Evolutionary conservation across 2,888 invertebrate species (phyloP), one percentile per base, ranked within the genome.

Genomic region (Cheilosia soror): DNA sequence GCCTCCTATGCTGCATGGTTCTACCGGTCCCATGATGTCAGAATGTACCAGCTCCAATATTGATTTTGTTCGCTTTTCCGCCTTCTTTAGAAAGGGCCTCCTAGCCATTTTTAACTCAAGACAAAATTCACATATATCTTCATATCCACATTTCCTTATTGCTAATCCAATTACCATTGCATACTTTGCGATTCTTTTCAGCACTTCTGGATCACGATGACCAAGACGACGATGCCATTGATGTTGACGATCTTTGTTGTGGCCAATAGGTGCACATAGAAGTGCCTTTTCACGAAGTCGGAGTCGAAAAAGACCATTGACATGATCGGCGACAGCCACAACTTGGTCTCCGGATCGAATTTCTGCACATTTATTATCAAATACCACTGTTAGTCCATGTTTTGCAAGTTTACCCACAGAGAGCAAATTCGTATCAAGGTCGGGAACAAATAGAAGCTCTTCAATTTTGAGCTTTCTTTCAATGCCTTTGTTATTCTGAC

Each of bases 1-100:
- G 29, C 29, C 29, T 53, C 53, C 53, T 11, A 49, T 9, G 11
- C 27, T 49, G 7, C 20, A 31, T 2, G 31, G 31, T 31, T 31
- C 6, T 31, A 53, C 53, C 31, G 31, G 53, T 53, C 53, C 31
- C 53, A 53, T 53, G 31, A 53, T 53, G 5, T 53, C 53, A 11
- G 53, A 53, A 29, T 53, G 53, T 29, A 53, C n/a, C 13, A 53
- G 25, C 13, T 29, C 29, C 31, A 53, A 53, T 11, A 53, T 27
- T 29, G 53, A 53, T 31, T 53, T 27, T 1, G 49, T 49, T 20
- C 49, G 49, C 11, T 49, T 49, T 20, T 49, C 20, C 11, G 20
- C 25, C 29, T 53, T 53, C n/a, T 53, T 11, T 11, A 13, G 29
- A n/a, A 53, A 53, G 4, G 51, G 29, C 13, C 7, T 27, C 0